Evolutionary conservation across 2,797 vertebrate species (phyloP).

Genomic region (Ctenochaetus hawaiiensis): DNA sequence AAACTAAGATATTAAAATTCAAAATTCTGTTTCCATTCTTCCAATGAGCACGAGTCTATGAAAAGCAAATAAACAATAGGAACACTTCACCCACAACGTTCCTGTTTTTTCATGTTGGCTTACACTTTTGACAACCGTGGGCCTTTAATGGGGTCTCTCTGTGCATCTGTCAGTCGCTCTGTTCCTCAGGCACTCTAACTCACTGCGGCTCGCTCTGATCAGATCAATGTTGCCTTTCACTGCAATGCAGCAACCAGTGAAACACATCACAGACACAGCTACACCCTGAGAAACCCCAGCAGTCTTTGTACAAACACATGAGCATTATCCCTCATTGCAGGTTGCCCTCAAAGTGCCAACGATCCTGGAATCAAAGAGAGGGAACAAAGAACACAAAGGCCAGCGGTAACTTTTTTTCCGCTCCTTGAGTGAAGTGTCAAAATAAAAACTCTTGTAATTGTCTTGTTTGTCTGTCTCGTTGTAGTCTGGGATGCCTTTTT

Average conservation of each 20-base stretch:
- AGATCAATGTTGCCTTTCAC: slow-evolving; percentile 82
- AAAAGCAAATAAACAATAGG: slow-evolving; percentile 33
- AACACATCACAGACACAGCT: slow-evolving; percentile 72
- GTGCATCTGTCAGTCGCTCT: slow-evolving; percentile 63
- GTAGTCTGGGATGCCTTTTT: slow-evolving; percentile 17
- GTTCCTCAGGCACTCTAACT: slow-evolving; percentile 68
- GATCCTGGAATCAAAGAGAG: slow-evolving; percentile 61
- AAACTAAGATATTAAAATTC: not conserved
- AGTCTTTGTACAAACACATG: slow-evolving; percentile 53
- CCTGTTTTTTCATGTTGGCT: slow-evolving; percentile 42
- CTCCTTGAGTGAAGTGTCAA: slow-evolving; percentile 20
- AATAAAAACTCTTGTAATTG: slow-evolving; percentile 46
- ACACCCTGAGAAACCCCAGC: slow-evolving; percentile 62
- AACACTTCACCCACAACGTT: slow-evolving; percentile 39
- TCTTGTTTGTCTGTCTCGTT: slow-evolving; percentile 29
- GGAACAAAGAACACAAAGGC: slow-evolving; percentile 50
- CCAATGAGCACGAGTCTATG: not conserved
- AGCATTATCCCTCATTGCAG: slow-evolving; percentile 51
- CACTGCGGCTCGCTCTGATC: slow-evolving; percentile 72
- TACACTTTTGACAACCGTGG: slow-evolving; percentile 50
- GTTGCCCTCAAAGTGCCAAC: slow-evolving; percentile 68
- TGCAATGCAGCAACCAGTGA: slow-evolving; percentile 79
- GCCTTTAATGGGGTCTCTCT: slow-evolving; percentile 66
- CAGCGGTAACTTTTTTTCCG: slow-evolving; percentile 39
- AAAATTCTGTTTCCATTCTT: not conserved